Percentiles rank a stretch among this genome's conserved stretches.
phyloP scores from a whole-genome alignment of 1,140 invertebrate genomes.

The Leucophenga varia region DNA sequence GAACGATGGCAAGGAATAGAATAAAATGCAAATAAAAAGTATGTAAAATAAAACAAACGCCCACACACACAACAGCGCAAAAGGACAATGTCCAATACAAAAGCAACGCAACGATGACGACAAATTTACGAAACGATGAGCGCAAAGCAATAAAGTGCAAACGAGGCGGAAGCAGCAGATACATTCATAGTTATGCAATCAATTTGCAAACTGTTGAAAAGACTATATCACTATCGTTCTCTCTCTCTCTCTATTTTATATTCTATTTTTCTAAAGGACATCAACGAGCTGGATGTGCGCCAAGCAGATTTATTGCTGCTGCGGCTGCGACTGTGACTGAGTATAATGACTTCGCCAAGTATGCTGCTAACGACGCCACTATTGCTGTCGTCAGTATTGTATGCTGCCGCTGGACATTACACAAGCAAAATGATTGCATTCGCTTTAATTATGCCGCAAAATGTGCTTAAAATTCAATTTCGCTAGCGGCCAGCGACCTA shows the following conservation, averaged over 20 bases:
- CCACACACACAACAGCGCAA: no score
- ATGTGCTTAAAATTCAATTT: slow-evolving; percentile 35
- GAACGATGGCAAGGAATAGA: no score
- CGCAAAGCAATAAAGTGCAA: no score
- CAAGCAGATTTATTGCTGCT: slow-evolving; percentile 34
- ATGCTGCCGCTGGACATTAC: slow-evolving; percentile 10
- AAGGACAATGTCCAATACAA: no score
- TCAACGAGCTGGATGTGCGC: slow-evolving; percentile 34
- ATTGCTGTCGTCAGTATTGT: not conserved
- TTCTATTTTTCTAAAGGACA: no score
- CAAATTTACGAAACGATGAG: no score
- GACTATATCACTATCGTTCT: no score
- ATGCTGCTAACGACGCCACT: not conserved
- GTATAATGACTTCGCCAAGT: slow-evolving; percentile 23
- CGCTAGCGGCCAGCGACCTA: not conserved
- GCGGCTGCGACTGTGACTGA: slow-evolving; percentile 4
- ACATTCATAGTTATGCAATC: slow-evolving; percentile 37
- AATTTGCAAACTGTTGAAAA: slow-evolving; percentile 40
- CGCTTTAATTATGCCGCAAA: slow-evolving; percentile 45
- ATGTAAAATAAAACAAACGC: no score
- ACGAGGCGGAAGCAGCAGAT: slow-evolving; percentile 5
- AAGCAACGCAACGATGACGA: no score
- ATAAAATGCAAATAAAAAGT: no score
- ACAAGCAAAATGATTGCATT: no score
- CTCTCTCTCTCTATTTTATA: slow-evolving; percentile 20